These are phyloP conservation scores for Solenodon paradoxus DNA, from an alignment of 2,113 vertebrate species.

Conservation along the genomic window DNA sequence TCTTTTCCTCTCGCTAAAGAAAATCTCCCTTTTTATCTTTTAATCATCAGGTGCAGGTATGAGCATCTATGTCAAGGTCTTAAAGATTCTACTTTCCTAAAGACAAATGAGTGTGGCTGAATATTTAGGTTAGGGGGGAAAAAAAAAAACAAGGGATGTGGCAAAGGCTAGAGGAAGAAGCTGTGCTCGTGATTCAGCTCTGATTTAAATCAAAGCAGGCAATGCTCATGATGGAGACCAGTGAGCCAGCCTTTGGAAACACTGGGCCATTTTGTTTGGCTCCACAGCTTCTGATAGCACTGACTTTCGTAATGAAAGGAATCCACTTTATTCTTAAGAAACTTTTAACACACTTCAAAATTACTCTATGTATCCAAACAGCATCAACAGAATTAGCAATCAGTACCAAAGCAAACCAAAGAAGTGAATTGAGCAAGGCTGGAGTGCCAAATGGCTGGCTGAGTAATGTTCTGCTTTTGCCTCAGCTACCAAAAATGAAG, in stretches of 20 bases:
- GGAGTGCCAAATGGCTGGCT: not conserved
- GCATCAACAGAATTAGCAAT: not conserved
- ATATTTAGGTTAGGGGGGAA: not conserved
- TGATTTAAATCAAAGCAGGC: constrained; percentile 50
- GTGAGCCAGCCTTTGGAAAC: not conserved
- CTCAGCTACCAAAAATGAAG: not conserved
- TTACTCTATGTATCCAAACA: not conserved
- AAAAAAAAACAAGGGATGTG: constrained; percentile 33
- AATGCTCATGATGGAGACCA: not conserved
- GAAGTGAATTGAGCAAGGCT: not conserved
- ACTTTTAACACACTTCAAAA: not conserved
- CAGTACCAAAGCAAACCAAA: not conserved
- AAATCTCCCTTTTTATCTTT: not conserved
- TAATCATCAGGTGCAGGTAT: not conserved
- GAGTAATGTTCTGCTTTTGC: not conserved
- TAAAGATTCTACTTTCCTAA: not conserved
- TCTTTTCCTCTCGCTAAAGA: not conserved
- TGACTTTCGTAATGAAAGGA: not conserved
- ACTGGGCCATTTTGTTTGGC: not conserved
- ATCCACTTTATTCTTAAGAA: not conserved
- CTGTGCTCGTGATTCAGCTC: not conserved
- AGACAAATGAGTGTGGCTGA: not conserved
- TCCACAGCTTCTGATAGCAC: not conserved
- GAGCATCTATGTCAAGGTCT: not conserved
- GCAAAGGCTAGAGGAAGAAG: not conserved